Base-by-base conservation (phyloP, 1,140 invertebrate genomes). In the Temnothorax longispinosus region DNA sequence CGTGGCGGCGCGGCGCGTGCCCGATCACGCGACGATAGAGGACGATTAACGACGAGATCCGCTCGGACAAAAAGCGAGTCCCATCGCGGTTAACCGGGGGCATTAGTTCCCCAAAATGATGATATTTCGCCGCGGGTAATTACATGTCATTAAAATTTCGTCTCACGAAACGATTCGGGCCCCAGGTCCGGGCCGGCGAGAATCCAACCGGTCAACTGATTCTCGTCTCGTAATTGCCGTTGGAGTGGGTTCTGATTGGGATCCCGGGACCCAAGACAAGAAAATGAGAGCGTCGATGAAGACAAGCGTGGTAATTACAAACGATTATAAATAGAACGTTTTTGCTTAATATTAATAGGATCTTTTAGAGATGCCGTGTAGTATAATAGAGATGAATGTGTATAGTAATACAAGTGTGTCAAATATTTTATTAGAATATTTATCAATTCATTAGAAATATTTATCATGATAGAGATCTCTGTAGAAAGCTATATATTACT, bases 21-120 rank as follows among this genome's bases (percentile, higher is more conserved):
- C 84, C 76, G 86, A 87, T 85, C 88, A 90, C 86, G 80, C 80
- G 88, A 89, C 86, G 58, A 87, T 87, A 87, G 67, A 74, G 64
- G 7, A 87, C 85, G 50, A 81, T 72, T 62, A 72, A 82, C 52
- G 56, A 41, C 11, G 64, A 87, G 38, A 72, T 84, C 65, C 64
- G 4, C 7, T 27, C 13, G 65, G 52, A 84, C 44, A 87, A 71
- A 82, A 84, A 87, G 54, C 50, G 52, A 38, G 35, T 50, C 64
- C 52, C 50, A 50, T 65, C 74, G 35, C 75, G 75, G 47, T 85
- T 85, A 77, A 82, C 80, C 67, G 67, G 35, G 41, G 64, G 54
- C 65, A 87, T 81, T 82, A 87, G 78, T 87, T 84, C 67, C 54
- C 56, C 56, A 81, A 71, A 60, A 87, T 87, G 56, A 87, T 87